phyloP scores from a whole-genome alignment of 2,888 invertebrate genomes.

The Thera obeliscata region DNA sequence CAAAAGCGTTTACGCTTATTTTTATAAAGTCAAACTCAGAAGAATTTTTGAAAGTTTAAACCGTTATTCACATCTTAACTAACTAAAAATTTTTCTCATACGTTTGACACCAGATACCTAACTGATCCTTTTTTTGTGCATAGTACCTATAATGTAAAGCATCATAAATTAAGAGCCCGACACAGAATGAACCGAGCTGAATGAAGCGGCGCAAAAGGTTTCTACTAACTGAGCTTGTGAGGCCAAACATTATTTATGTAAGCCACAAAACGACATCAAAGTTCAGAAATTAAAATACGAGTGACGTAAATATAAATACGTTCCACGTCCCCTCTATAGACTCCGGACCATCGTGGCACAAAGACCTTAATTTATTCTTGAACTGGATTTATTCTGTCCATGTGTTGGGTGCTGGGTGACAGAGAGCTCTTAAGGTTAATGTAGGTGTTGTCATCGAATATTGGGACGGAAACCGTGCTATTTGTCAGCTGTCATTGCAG shows the following conservation, averaged over 20 bases:
- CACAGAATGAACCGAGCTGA: no score
- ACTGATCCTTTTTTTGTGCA: no score
- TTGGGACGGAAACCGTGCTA: conserved; percentile 72
- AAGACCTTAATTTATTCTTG: conserved; percentile 82
- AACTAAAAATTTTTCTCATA: no score
- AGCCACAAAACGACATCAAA: conserved; percentile 12
- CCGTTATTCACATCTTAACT: no score
- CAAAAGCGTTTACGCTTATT: no score
- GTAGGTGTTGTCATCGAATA: conserved; percentile 79
- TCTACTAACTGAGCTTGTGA: no score
- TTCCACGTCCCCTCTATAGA: conserved; percentile 53
- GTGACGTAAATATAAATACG: conserved; percentile 37
- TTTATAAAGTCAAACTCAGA: no score
- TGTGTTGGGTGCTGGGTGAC: conserved; percentile 70
- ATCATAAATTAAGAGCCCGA: no score
- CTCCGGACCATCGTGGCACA: conserved; percentile 66
- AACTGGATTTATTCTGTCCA: conserved; percentile 76
- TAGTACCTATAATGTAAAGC: no score
- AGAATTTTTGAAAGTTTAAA: no score
- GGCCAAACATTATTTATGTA: not conserved
- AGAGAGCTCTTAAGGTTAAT: conserved; percentile 79
- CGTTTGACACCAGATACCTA: no score
- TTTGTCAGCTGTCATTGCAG: conserved; percentile 71
- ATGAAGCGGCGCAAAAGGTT: no score
- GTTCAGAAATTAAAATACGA: conserved; percentile 29